Conservation (phyloP, 2,888 invertebrate genomes). For the Orthosia incerta region DNA sequence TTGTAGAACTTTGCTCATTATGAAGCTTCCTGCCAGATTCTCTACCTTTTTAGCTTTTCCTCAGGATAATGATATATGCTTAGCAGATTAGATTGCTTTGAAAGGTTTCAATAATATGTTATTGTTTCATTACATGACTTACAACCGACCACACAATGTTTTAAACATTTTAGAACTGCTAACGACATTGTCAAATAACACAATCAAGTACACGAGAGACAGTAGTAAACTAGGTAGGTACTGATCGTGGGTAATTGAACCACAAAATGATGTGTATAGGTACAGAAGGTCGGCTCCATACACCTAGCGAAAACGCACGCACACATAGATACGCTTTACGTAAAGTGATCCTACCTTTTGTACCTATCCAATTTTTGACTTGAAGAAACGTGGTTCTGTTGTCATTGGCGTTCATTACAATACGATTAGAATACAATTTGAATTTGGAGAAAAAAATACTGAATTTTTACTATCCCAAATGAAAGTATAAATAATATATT, state of each 20-base stretch:
- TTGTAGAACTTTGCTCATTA: conserved; percentile 34
- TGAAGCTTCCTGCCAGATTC: conserved; percentile 19
- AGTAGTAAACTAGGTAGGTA: conserved; percentile 52
- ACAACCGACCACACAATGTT: conserved; percentile 40
- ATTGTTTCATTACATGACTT: conserved; percentile 50
- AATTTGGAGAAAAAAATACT: too few relatives aligned
- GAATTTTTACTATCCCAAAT: too few relatives aligned
- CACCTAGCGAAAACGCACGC: neutral
- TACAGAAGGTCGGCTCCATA: neutral
- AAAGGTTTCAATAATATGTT: conserved; percentile 30
- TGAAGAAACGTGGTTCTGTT: neutral
- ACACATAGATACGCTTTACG: neutral
- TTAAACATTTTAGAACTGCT: conserved; percentile 42
- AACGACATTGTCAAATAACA: conserved; percentile 49
- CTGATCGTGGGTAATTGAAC: conserved; percentile 18
- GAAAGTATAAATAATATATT: neutral
- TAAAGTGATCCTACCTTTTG: neutral
- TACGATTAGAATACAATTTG: too few relatives aligned
- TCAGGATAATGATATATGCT: conserved; percentile 38
- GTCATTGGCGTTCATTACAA: neutral
- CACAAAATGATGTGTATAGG: neutral
- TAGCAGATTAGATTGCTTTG: conserved; percentile 31
- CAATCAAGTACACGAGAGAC: conserved; percentile 50
- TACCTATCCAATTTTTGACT: neutral
- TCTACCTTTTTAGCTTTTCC: conserved; percentile 11